A percentile compares a stretch with the other conserved stretches of the same genome.
Evolutionary conservation across 1,140 invertebrate genomes (phyloP).

Genomic region (Sminthurinus signatus): DNA sequence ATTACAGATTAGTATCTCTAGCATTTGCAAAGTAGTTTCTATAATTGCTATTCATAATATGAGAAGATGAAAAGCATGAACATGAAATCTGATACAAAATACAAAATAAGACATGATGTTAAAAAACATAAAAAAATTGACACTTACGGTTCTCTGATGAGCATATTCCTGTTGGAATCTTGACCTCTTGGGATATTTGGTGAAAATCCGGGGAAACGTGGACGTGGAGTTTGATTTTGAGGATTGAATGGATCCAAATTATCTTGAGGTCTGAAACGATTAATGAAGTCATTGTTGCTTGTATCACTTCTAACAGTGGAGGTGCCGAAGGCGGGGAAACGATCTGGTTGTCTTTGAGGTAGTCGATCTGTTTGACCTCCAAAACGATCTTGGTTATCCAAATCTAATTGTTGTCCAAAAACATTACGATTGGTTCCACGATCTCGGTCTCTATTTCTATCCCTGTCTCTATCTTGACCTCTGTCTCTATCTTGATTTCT

Average conservation of each 20-base stretch:
- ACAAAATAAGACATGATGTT: neutral
- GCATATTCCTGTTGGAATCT: neutral
- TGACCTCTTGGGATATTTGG: neutral
- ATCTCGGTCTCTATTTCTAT: neutral
- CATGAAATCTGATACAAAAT: neutral
- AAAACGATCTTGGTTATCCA: no score
- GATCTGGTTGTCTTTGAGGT: neutral
- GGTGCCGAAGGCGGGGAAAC: neutral
- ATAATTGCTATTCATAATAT: neutral
- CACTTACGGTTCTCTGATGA: conserved; percentile 8
- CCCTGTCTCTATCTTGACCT: no score
- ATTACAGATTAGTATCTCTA: neutral
- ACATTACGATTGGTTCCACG: neutral
- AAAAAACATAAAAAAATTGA: neutral
- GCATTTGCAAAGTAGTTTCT: neutral
- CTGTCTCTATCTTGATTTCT: no score
- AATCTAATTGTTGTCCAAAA: neutral
- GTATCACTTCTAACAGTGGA: neutral
- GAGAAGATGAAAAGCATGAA: neutral
- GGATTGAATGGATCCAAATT: neutral
- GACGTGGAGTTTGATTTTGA: neutral
- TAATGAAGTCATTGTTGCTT: no score
- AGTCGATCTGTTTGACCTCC: neutral
- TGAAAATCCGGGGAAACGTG: neutral
- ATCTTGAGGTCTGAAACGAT: neutral